phyloP scores from a whole-genome alignment of 1,140 invertebrate species.

The Pygmarrhopalites habei region DNA sequence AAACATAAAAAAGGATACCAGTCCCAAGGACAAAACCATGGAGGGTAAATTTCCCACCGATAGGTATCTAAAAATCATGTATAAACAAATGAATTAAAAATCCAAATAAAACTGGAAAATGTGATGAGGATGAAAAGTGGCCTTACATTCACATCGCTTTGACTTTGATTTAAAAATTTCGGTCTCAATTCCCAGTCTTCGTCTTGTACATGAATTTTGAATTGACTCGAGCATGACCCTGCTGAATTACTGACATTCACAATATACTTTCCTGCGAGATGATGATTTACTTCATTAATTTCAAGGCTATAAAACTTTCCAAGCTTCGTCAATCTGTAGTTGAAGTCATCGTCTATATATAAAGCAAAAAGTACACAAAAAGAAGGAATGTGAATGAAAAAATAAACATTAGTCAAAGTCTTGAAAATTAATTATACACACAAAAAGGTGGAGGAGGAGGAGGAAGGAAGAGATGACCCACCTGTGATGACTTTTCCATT shows the following conservation, averaged over 20 bases:
- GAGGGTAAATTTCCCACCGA: slow-evolving; percentile 4
- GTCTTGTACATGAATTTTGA: slow-evolving; percentile 1
- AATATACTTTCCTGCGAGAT: background rate
- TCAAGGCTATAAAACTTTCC: slow-evolving; percentile 8
- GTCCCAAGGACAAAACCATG: slow-evolving; percentile 10
- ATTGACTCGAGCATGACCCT: background rate
- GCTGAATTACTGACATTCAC: background rate
- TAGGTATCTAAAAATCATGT: too few relatives aligned
- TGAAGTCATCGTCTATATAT: background rate
- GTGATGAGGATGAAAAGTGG: too few relatives aligned
- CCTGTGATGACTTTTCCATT: background rate
- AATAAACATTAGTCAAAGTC: too few relatives aligned
- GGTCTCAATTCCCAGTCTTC: slow-evolving; percentile 3
- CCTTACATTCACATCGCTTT: background rate
- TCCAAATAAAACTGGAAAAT: too few relatives aligned
- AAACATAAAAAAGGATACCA: slow-evolving; percentile 11
- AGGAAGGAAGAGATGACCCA: background rate
- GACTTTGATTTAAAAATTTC: slow-evolving; percentile 1
- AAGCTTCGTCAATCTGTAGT: slow-evolving; percentile 7
- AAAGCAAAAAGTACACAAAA: too few relatives aligned
- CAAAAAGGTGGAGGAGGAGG: too few relatives aligned
- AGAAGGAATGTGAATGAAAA: background rate
- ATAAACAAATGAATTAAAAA: too few relatives aligned
- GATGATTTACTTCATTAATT: background rate
- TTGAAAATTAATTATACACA: too few relatives aligned